A percentile compares a stretch with the other conserved stretches of the same genome.
phyloP scores from a whole-genome alignment of 1,140 invertebrate species.

The Aphaenogaster floridana region DNA sequence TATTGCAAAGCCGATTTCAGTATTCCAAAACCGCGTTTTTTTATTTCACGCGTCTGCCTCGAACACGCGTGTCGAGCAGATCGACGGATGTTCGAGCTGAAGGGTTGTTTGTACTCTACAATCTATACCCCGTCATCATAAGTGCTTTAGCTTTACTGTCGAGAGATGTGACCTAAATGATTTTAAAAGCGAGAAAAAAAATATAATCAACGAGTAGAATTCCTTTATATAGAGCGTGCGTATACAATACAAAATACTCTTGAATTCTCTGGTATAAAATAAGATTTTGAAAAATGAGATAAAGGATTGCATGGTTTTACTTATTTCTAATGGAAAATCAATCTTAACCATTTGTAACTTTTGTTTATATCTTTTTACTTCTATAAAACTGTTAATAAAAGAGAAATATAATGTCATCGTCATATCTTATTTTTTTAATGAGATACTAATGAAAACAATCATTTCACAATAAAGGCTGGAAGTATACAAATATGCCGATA shows the following conservation, averaged over 20 bases:
- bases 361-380: background rate
- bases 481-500: background rate
- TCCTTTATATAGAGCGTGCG: background rate
- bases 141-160: constrained; percentile 65
- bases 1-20: constrained; percentile 62
- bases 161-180: constrained; percentile 72
- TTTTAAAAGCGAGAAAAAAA: constrained; percentile 66
- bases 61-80: constrained; percentile 65
- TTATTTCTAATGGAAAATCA: constrained; percentile 13
- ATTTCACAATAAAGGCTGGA: background rate
- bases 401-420: background rate
- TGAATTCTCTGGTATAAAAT: background rate
- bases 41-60: constrained; percentile 59
- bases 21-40: constrained; percentile 69
- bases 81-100: constrained; percentile 61
- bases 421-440: background rate
- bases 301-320: background rate
- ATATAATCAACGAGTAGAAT: constrained; percentile 32
- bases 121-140: constrained; percentile 70
- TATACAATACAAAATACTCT: background rate
- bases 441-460: background rate
- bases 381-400: background rate
- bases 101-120: constrained; percentile 68
- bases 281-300: background rate
- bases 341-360: background rate